A percentile compares a stretch with the other conserved stretches of the same genome.
These are phyloP conservation scores for Helicorthomorpha holstii DNA, from an alignment of 1,140 invertebrate species.

Conservation along the genomic window DNA sequence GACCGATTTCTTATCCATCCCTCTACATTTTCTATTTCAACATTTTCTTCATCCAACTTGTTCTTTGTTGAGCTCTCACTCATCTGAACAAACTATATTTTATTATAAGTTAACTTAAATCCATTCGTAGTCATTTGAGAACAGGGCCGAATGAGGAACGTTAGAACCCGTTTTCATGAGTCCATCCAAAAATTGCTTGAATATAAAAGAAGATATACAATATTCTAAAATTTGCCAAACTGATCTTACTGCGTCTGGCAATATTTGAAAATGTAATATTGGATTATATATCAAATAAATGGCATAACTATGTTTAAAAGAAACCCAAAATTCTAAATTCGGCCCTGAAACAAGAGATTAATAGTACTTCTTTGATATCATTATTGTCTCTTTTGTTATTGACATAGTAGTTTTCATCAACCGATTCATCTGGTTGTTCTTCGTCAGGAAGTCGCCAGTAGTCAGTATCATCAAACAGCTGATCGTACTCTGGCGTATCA, in stretches of 20 bases:
- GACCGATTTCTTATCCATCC: background rate
- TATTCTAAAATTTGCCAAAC: background rate
- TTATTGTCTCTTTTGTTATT: background rate
- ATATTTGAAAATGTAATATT: no score
- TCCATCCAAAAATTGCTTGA: background rate
- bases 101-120: background rate
- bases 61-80: background rate
- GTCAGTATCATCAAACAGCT: constrained; percentile 19
- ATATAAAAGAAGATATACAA: background rate
- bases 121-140: no score
- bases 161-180: no score
- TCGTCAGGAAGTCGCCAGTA: constrained; percentile 20
- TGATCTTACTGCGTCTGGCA: no score
- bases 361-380: background rate
- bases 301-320: no score
- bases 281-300: no score
- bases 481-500: constrained; percentile 13
- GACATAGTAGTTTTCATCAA: background rate
- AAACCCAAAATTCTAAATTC: no score
- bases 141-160: no score
- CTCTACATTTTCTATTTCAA: background rate
- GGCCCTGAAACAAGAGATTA: no score
- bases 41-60: background rate
- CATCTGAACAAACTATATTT: background rate
- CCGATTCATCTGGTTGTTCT: constrained; percentile 2